A percentile compares a stretch with the other conserved stretches of the same genome.
These are phyloP conservation scores for Arothron firmamentum DNA, from an alignment of 2,113 vertebrate species.

Conservation along the genomic window DNA sequence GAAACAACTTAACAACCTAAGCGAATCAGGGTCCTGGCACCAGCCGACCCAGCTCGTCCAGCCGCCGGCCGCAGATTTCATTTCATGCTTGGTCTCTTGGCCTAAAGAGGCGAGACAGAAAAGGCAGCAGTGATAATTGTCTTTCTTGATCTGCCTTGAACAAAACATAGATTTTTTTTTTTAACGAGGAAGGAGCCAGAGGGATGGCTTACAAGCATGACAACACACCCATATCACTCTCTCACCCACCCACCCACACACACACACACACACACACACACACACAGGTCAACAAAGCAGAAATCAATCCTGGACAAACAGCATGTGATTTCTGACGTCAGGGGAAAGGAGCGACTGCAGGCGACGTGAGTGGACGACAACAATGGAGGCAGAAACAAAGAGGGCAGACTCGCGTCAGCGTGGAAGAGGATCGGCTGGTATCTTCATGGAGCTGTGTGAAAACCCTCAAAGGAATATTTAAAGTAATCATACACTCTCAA, in stretches of 20 bases:
- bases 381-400: background rate
- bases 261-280: too few species aligned
- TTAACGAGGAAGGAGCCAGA: constrained; percentile 22
- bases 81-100: constrained; percentile 63
- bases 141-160: constrained; percentile 48
- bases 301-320: background rate
- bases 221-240: too few species aligned
- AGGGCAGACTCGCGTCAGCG: too few species aligned
- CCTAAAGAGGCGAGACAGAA: constrained; percentile 48
- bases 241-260: too few species aligned
- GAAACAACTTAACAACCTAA: constrained; percentile 48
- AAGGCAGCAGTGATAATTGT: constrained; percentile 48
- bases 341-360: background rate
- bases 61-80: constrained; percentile 48
- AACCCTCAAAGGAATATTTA: constrained; percentile 28
- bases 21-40: constrained; percentile 40
- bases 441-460: constrained; percentile 10
- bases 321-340: background rate
- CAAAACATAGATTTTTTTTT: constrained; percentile 38
- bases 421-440: constrained; percentile 3
- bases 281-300: background rate
- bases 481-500: constrained; percentile 36
- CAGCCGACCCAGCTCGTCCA: constrained; percentile 38
- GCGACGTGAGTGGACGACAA: background rate
- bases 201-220: background rate